Base-by-base conservation (phyloP, 2,888 invertebrate genomes). In the Zelleria hepariella region DNA sequence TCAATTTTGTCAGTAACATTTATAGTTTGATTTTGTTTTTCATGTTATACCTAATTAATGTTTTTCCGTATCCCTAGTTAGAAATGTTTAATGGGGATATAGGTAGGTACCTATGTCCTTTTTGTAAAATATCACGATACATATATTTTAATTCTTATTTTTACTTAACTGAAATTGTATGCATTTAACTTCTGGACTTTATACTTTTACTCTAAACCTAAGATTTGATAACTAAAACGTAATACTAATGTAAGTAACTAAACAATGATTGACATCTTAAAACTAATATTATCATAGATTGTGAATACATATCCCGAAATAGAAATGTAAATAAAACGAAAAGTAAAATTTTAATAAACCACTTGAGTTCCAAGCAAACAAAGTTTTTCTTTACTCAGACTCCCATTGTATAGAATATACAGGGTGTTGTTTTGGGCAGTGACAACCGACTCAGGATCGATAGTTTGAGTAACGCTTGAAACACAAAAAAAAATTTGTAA, bases 281-380 rank as follows among this genome's bases (percentile, higher is more conserved):
- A 59, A 59, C 59, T 60, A 60, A 63, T 58, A 59, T n/a, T n/a
- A n/a, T n/a, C 63, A 63, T 64, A 68, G 66, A 63, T 72, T 78
- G 80, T 78, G 80, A 75, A 80, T 75, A 81, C 82, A 82, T 81
- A 81, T 82, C 81, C 67, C 32, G 15, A 42, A 60, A 60, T 57
- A 68, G 63, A 68, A 74, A 67, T 77, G 77, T 79, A 78, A 55
- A 55, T 79, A 78, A 55, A 54, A 18, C 15, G 15, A 42, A 42
- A 42, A 42, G 15, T 2, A 54, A 42, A 55, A 32, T 32, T 27
- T 32, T 42, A 55, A 55, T 55, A 55, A 55, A 55, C 18, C 26
- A 20, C n/a, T 25, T 54, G 7, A 25, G 15, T 54, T 54, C 26
- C n/a, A 18, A 25, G 18, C 24, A 18, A 54, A 25, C 8, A 18